Conservation (phyloP, 2,113 vertebrate genomes). For the Myxocyprinus asiaticus region DNA sequence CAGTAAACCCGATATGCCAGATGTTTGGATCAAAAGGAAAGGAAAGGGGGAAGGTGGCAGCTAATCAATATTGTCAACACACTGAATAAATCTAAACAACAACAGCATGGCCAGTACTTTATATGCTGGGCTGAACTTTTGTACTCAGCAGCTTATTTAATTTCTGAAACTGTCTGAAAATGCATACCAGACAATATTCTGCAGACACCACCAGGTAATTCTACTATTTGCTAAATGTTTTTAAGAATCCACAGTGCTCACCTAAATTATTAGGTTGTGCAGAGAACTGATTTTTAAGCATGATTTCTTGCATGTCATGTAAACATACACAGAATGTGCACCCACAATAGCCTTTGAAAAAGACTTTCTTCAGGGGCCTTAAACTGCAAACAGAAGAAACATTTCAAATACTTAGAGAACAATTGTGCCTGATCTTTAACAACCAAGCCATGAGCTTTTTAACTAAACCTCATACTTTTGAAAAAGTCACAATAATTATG, state of each 20-base stretch:
- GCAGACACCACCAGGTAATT: not conserved
- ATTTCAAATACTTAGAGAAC: not conserved
- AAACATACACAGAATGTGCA: constrained; percentile 31
- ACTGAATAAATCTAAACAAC: constrained; percentile 9
- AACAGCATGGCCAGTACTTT: constrained; percentile 27
- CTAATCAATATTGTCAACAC: constrained; percentile 63
- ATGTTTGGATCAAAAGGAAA: constrained; percentile 94
- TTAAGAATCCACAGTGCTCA: not conserved
- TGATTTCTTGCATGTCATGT: constrained; percentile 29
- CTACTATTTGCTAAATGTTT: not conserved
- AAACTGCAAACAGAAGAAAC: not conserved
- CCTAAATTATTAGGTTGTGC: not conserved
- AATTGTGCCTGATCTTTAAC: constrained; percentile 35
- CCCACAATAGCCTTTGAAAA: constrained; percentile 26
- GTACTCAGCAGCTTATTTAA: constrained; percentile 9
- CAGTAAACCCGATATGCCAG: constrained; percentile 92
- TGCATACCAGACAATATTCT: constrained; percentile 20
- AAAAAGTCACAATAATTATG: not conserved
- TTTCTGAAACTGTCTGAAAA: constrained; percentile 30
- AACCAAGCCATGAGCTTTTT: constrained; percentile 16
- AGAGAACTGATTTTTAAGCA: constrained; percentile 4
- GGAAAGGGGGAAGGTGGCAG: constrained; percentile 82
- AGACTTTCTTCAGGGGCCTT: constrained; percentile 35
- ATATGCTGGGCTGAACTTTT: constrained; percentile 22
- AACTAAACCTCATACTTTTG: no score